phyloP scores from a whole-genome alignment of 2,113 vertebrate species.

The Gobio gobio region DNA sequence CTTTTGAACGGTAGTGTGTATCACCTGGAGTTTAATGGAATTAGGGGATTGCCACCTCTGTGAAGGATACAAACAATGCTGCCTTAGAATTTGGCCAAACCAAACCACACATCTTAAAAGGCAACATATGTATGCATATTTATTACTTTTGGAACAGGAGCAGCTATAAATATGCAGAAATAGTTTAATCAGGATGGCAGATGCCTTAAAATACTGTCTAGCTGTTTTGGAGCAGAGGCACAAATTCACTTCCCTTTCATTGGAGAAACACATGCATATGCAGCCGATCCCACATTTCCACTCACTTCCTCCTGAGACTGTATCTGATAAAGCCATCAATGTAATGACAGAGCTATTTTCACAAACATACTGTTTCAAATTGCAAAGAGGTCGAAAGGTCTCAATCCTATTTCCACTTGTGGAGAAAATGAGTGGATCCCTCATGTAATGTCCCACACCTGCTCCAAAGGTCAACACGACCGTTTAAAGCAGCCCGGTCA shows the following conservation, averaged over 20 bases:
- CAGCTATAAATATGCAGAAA: no score
- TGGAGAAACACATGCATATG: slow-evolving; percentile 25
- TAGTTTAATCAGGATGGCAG: not conserved
- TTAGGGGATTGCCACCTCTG: no score
- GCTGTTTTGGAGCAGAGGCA: not conserved
- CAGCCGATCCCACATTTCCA: slow-evolving; percentile 30
- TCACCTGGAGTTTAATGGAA: no score
- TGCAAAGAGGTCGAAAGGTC: slow-evolving; percentile 42
- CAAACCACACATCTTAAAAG: not conserved
- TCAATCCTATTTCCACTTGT: slow-evolving; percentile 41
- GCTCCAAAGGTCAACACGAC: slow-evolving; percentile 61
- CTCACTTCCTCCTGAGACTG: slow-evolving; percentile 20
- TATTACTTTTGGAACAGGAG: not conserved
- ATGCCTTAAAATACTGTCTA: not conserved
- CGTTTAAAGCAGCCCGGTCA: slow-evolving; percentile 46
- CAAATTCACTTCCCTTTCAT: not conserved
- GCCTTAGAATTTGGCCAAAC: not conserved
- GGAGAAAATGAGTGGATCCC: not conserved
- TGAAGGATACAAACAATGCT: not conserved
- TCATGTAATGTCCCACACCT: slow-evolving; percentile 1
- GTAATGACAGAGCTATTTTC: slow-evolving; percentile 54
- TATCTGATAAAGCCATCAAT: slow-evolving; percentile 70
- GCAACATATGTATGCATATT: not conserved
- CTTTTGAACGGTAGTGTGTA: no score
- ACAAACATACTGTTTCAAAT: slow-evolving; percentile 57